Evolutionary conservation across 1,140 invertebrate species (phyloP).

Genomic region (Anastrepha ludens): DNA sequence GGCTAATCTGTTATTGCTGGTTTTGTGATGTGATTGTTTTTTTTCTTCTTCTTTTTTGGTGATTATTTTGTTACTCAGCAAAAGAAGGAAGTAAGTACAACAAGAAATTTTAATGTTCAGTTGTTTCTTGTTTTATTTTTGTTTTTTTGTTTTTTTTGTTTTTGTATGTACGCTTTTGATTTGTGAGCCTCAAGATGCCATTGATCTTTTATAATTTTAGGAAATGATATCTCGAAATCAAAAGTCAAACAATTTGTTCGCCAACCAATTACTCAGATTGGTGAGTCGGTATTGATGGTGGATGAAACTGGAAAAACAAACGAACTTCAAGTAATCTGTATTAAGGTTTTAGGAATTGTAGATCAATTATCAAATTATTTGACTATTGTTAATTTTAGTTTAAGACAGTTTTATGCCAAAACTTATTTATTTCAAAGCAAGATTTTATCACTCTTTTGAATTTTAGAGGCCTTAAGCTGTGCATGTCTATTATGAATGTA

Average conservation of each 20-base stretch:
- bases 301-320: not conserved
- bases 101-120: not conserved
- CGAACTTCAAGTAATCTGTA: too few species aligned
- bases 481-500: too few species aligned
- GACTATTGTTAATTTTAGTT: too few species aligned
- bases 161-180: too few species aligned
- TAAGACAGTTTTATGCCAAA: too few species aligned
- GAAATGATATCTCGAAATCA: conserved; percentile 3
- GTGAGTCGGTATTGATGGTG: not conserved
- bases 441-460: too few species aligned
- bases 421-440: too few species aligned
- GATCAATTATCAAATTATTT: too few species aligned
- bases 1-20: conserved; percentile 1
- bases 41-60: not conserved
- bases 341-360: too few species aligned
- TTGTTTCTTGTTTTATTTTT: not conserved
- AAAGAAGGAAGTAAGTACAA: conserved; percentile 28
- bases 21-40: conserved; percentile 2
- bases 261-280: not conserved
- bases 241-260: not conserved
- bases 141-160: not conserved
- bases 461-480: too few species aligned
- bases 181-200: not conserved
- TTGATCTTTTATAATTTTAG: conserved; percentile 46
- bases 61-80: conserved; percentile 28